A percentile compares a stretch with the other conserved stretches of the same genome.
Evolutionary conservation across 1,140 invertebrate genomes (phyloP).

Genomic region (Pentalonia nigronervosa): DNA sequence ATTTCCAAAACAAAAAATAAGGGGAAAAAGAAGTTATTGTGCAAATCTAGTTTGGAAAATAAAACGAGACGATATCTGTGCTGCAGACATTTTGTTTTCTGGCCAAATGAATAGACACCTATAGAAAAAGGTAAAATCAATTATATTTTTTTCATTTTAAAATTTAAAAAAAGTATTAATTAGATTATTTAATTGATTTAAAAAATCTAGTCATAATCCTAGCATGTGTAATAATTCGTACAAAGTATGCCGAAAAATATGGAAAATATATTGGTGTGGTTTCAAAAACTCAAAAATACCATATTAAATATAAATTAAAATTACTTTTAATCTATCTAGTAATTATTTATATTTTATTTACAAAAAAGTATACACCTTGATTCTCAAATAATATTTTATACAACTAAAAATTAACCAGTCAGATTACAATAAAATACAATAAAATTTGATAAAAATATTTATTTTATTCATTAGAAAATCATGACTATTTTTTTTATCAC

Average conservation of each 20-base stretch:
- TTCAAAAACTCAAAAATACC: not conserved
- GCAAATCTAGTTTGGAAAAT: not conserved
- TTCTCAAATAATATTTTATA: not conserved
- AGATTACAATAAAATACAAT: not conserved
- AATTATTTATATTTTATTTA: constrained; percentile 6
- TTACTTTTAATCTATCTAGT: not conserved
- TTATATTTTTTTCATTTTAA: not conserved
- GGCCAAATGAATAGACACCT: not conserved
- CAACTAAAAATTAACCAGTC: not conserved
- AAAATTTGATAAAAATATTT: not conserved
- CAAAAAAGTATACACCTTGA: not conserved
- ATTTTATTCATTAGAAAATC: constrained; percentile 16
- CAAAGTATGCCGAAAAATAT: not conserved
- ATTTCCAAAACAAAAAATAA: not conserved
- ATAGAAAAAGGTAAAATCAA: not conserved
- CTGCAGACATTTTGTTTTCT: not conserved
- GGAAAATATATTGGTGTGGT: not conserved
- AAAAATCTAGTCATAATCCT: not conserved
- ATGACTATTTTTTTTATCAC: not conserved
- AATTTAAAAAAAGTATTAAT: not conserved
- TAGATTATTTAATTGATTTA: not conserved
- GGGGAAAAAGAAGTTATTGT: not conserved
- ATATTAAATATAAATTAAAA: not conserved
- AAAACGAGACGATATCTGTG: not conserved
- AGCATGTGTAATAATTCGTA: not conserved